Evolutionary conservation across 1,140 invertebrate genomes (phyloP).

Genomic region (Goniozus legneri): DNA sequence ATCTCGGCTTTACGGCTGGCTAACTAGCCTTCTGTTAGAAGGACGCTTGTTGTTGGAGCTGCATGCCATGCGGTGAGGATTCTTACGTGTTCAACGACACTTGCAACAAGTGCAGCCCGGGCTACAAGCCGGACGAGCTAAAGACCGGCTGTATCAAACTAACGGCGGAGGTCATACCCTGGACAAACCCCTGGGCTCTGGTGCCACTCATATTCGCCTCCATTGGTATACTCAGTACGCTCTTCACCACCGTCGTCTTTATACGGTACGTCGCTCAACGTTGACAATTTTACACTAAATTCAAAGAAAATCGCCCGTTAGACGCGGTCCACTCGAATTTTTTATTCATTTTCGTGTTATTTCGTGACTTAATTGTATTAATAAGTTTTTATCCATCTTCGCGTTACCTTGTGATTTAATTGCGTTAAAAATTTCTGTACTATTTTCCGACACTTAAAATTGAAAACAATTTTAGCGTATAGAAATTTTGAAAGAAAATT

Average conservation of each 20-base stretch:
- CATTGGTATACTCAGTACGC: conserved; percentile 62
- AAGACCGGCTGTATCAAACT: conserved; percentile 57
- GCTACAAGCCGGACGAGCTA: conserved; percentile 56
- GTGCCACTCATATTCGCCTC: conserved; percentile 58
- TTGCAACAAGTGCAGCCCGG: conserved; percentile 57
- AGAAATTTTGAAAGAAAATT: no score
- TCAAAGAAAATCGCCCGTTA: no score
- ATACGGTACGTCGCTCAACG: conserved; percentile 53
- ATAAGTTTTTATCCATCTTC: no score
- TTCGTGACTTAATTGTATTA: no score
- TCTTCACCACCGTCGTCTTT: conserved; percentile 64
- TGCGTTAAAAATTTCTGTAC: neutral
- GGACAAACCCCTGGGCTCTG: conserved; percentile 61
- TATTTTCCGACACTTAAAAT: no score
- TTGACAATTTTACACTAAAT: no score
- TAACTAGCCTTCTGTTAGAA: conserved; percentile 18
- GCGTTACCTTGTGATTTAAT: neutral
- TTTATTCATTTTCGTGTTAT: no score
- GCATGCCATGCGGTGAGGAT: conserved; percentile 60
- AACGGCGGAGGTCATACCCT: conserved; percentile 52
- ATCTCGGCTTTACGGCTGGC: no score
- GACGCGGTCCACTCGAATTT: no score
- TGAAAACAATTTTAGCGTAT: no score
- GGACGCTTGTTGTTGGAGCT: conserved; percentile 68
- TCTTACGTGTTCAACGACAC: conserved; percentile 62